Percentiles rank a stretch among this genome's conserved stretches.
These are phyloP conservation scores for Tribolium castaneum DNA, from an alignment of 1,140 invertebrate genomes.

Conservation along the genomic window DNA sequence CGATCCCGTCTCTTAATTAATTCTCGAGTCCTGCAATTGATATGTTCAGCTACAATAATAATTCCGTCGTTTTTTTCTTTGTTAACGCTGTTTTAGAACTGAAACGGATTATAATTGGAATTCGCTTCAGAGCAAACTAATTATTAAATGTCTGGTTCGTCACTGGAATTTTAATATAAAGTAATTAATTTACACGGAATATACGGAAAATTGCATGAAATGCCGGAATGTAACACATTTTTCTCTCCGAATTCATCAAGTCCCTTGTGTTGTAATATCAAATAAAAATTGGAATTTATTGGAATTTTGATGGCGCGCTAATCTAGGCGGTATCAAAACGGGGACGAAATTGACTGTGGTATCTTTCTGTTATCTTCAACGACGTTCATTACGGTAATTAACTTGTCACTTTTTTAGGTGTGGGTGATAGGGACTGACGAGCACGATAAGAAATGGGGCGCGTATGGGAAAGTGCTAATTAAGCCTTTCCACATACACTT, in stretches of 20 bases:
- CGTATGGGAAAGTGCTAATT: conserved; percentile 1
- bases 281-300: conserved; percentile 9
- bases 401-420: conserved; percentile 34
- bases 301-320: neutral
- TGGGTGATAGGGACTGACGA: conserved; percentile 11
- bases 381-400: conserved; percentile 28
- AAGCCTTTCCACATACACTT: neutral
- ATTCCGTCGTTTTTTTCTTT: conserved; percentile 11
- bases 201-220: conserved; percentile 47
- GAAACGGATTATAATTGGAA: conserved; percentile 51
- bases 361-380: conserved; percentile 24
- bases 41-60: conserved; percentile 34
- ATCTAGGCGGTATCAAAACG: neutral
- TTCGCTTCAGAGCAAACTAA: conserved; percentile 53
- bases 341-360: conserved; percentile 26
- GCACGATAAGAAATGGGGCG: conserved; percentile 2
- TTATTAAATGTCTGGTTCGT: conserved; percentile 53
- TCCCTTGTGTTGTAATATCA: neutral
- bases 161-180: conserved; percentile 55
- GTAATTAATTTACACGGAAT: conserved; percentile 53
- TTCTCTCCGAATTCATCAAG: neutral
- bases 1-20: conserved; percentile 32
- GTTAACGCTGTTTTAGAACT: conserved; percentile 12
- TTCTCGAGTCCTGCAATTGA: conserved; percentile 31
- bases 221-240: neutral